Evolutionary conservation across 2,113 vertebrate species (phyloP).

Genomic region (Cyanoramphus novaezelandiae): DNA sequence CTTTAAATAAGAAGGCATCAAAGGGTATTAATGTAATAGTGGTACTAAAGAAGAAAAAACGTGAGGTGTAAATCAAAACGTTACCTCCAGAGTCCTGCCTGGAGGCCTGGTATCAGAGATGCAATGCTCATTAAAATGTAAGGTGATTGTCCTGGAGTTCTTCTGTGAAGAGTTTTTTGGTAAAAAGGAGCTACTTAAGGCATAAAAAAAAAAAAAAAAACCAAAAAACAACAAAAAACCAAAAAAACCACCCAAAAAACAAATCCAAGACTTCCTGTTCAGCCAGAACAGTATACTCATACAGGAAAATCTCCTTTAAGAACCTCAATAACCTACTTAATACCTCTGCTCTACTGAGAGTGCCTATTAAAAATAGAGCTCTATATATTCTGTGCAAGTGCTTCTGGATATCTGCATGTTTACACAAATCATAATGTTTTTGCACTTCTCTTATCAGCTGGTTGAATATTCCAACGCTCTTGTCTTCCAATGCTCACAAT

Average conservation of each 20-base stretch:
- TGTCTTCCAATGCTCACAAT: neutral
- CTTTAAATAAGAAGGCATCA: neutral
- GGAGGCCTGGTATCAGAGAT: neutral
- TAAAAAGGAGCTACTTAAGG: neutral
- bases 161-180: neutral
- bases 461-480: neutral
- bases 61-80: neutral
- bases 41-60: neutral
- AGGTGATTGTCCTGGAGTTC: neutral
- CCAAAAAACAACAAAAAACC: neutral
- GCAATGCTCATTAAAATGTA: neutral
- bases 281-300: neutral
- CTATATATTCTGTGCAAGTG: neutral
- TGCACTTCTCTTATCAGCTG: neutral
- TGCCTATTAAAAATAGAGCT: neutral
- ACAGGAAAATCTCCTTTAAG: neutral
- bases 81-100: neutral
- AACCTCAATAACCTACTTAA: neutral
- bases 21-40: neutral
- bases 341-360: neutral
- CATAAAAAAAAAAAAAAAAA: no score
- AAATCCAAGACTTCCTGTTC: neutral
- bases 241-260: no score
- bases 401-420: neutral
- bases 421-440: neutral